phyloP scores from a whole-genome alignment of 2,113 vertebrate species.

The Notothenia rossii region DNA sequence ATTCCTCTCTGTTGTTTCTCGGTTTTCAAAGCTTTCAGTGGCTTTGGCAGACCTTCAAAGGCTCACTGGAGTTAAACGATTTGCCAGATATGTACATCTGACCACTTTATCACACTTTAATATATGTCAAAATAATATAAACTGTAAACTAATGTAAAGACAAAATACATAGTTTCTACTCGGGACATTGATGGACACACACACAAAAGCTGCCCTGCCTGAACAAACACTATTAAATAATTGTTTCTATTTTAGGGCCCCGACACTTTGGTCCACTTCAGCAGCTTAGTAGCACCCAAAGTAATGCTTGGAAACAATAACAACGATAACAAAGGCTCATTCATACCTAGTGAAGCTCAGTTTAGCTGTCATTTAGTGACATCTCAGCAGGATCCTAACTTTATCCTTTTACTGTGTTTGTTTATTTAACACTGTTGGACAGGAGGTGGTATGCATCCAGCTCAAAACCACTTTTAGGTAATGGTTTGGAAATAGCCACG shows the following conservation, averaged over 20 bases:
- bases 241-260: constrained; percentile 53
- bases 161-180: constrained; percentile 17
- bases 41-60: constrained; percentile 54
- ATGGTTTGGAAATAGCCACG: constrained; percentile 72
- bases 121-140: constrained; percentile 52
- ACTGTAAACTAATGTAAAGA: constrained; percentile 26
- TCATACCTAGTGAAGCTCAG: constrained; percentile 59
- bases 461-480: constrained; percentile 68
- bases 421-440: constrained; percentile 66
- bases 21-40: constrained; percentile 42
- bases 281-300: constrained; percentile 50
- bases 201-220: constrained; percentile 29
- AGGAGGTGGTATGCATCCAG: constrained; percentile 62
- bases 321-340: constrained; percentile 74
- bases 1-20: constrained; percentile 59
- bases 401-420: constrained; percentile 69
- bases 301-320: constrained; percentile 74
- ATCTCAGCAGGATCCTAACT: constrained; percentile 61
- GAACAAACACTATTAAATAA: constrained; percentile 64
- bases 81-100: constrained; percentile 56
- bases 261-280: constrained; percentile 56
- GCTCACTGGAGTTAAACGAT: constrained; percentile 51
- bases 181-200: constrained; percentile 18
- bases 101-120: constrained; percentile 61
- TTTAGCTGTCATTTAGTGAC: constrained; percentile 53